Base-by-base conservation (phyloP, 2,113 vertebrate species). In the Donacobius atricapilla region DNA sequence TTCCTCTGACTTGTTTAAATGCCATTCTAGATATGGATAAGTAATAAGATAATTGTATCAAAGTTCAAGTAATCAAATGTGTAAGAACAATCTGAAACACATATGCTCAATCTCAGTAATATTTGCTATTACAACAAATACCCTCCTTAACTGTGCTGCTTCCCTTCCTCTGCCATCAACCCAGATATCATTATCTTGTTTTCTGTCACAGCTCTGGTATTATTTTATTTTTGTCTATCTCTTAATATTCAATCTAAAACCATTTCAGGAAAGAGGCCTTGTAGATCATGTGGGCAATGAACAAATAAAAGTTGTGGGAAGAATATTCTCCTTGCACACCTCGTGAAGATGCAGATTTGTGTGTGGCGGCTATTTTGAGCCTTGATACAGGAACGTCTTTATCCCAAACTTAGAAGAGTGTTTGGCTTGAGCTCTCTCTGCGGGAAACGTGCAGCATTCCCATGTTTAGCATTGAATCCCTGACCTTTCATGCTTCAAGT, bases 41-140 rank as follows among this genome's bases (percentile, higher is more conserved):
- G 44, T 94, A 89, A 92, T 68, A 81, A 92, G 39, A 82, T 78
- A 96, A 96, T 90, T 77, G 25, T 68, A 89, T 93, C 48, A 90
- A 86, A 90, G 37, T 71, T 90, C 83, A 81, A 83, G 40, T 78
- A 92, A 92, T 92, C 83, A 92, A 86, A 86, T 71, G 64, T 63
- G 47, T 93, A 89, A 54, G 21, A 90, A 86, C 50, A 58, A 45
- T 44, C 66, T 93, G 89, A 94, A 95, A 73, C 1, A 3, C 44
- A 53, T 47, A 56, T 48, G 28, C 37, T 86, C 56, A 64, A 21
- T 84, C 40, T 93, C 69, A 65, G 58, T 76, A 69, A 91, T 45
- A 45, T 69, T 79, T 93, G 24, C 42, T 39, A 51, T 70, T 90
- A 86, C 64, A 89, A 31, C 7, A 19, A 79, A 70, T 35, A 63